Conservation (phyloP, 2,113 vertebrate genomes). For the Corvus cornix region DNA sequence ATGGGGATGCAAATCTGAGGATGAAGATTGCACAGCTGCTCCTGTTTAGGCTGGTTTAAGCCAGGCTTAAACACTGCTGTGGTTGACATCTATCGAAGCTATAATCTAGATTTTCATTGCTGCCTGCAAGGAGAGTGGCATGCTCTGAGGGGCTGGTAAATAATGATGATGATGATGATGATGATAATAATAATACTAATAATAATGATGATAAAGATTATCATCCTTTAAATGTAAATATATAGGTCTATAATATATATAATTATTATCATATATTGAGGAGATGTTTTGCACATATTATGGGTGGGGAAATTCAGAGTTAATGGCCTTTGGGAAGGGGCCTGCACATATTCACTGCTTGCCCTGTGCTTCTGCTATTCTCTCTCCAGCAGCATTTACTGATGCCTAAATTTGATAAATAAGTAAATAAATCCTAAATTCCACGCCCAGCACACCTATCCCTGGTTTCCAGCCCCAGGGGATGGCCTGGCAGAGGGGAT, state of each 20-base stretch:
- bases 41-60: background rate
- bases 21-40: background rate
- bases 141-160: background rate
- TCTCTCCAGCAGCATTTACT: background rate
- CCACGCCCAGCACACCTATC: background rate
- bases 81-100: rapidly evolving
- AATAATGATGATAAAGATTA: background rate
- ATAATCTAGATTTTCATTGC: background rate
- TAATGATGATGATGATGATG: too few species aligned
- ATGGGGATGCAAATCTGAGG: background rate
- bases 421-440: background rate
- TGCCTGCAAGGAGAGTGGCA: background rate
- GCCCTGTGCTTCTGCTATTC: background rate
- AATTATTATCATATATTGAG: too few species aligned
- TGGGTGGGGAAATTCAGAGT: background rate
- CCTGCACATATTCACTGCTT: background rate
- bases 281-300: background rate
- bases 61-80: background rate
- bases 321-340: background rate
- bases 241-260: too few species aligned
- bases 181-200: too few species aligned
- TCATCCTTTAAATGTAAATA: background rate
- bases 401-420: background rate
- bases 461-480: background rate
- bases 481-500: background rate